Base-by-base conservation (phyloP, 2,888 invertebrate genomes). In the Mythimna loreyi region DNA sequence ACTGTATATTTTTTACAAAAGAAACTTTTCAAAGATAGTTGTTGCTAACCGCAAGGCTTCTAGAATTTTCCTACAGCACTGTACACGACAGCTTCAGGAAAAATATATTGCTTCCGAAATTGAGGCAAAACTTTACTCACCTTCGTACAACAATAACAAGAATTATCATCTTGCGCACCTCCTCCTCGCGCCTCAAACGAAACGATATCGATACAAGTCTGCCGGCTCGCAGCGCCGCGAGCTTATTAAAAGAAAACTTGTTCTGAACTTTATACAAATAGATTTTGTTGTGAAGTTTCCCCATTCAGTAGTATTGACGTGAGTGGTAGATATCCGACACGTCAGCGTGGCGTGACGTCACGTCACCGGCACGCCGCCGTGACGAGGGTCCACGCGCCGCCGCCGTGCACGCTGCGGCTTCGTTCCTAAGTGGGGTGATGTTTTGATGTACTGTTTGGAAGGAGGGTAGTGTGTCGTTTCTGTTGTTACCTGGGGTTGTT, bases 201-300 rank as follows among this genome's bases (percentile, higher is more conserved):
- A 67, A 36, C 67, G 52, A 49, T 67, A 67, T 72, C 60, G 73
- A 67, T 63, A 72, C 63, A 78, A 60, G 68, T 78, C 57, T n/a
- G 19, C 33, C 23, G 21, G 53, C 50, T 57, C 47, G 49, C 45
- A 19, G 13, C 30, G 40, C 47, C 23, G 53, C 21, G 63, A 73
- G 56, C 63, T 73, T 63, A 73, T 67, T 73, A 60, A 63, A 78
- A 63, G 36, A 52, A 73, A 72, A 40, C 55, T 59, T 59, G 47
- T 56, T 52, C 47, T 21, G 4, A 77, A 76, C 62, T 76, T 75
- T 36, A 55, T 23, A 67, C 67, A 62, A 75, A 73, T 61, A 76
- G 68, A 73, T 76, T 73, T 64, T 63, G 68, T 76, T 59, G 67
- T 52, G 43, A 73, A 76, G 33, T 52, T 76, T 76, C 21, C 40